Percentiles rank a stretch among this genome's conserved stretches.
Evolutionary conservation across 2,113 vertebrate species (phyloP).

Genomic region (Phoxinus phoxinus): DNA sequence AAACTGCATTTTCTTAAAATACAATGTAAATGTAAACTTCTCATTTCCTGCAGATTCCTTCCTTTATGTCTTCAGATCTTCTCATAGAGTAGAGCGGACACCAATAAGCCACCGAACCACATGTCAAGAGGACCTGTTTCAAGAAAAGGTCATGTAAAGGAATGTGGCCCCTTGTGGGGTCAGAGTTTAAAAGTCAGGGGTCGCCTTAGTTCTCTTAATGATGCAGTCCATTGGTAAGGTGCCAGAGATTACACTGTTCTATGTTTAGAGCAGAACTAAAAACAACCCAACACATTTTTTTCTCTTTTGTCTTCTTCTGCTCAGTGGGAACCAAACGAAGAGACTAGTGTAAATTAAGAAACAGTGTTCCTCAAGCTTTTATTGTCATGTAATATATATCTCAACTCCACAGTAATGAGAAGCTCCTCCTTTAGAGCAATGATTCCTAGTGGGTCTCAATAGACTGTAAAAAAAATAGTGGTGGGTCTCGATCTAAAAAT

Average conservation of each 20-base stretch:
- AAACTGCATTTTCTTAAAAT: constrained; percentile 9
- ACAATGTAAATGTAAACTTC: background rate
- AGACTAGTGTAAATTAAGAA: constrained; percentile 61
- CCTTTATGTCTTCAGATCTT: constrained; percentile 3
- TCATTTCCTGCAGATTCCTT: background rate
- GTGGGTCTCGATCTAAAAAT: background rate
- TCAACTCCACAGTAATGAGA: background rate
- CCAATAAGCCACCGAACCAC: background rate
- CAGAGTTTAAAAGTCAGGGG: constrained; percentile 42
- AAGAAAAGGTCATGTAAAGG: constrained; percentile 9
- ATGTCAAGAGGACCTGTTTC: constrained; percentile 24
- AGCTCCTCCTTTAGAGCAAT: background rate
- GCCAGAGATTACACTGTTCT: constrained; percentile 9
- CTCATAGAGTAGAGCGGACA: background rate
- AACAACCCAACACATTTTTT: background rate
- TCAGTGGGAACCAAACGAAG: constrained; percentile 42
- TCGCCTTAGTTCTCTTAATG: constrained; percentile 27
- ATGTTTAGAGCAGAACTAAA: background rate
- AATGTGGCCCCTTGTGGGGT: constrained; percentile 19
- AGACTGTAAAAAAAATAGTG: background rate
- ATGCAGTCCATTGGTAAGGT: background rate
- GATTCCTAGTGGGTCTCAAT: too few species aligned
- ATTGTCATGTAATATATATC: constrained; percentile 60
- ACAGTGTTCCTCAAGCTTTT: constrained; percentile 62
- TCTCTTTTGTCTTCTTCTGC: constrained; percentile 18